Base-by-base conservation (phyloP, 2,113 vertebrate genomes). In the Aspidoscelis tigris region DNA sequence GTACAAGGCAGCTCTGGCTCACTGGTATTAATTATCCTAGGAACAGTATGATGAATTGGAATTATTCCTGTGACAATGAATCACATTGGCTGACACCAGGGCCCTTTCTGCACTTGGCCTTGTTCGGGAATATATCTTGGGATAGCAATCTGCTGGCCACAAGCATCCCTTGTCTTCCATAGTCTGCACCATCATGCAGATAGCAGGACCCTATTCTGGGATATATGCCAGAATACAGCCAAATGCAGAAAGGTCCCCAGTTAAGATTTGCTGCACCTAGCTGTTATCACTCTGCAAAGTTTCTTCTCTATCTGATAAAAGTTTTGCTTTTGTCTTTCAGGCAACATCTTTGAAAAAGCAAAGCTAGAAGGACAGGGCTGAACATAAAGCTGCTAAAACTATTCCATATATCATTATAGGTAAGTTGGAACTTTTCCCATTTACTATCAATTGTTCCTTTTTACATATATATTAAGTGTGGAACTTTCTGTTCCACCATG, bases 311-410 rank as follows among this genome's bases (percentile, higher is more conserved):
- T 24, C 21, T 55, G 64, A 16, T 47, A 53, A 73, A 33, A 33
- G 73, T 47, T 33, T 71, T 61, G 7, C 21, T 55, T 11, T 78
- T 79, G 44, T 43, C 69, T 68, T 83, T 83, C 75, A 43, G 58
- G 12, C 6, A 50, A 43, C 53, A 65, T 39, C 43, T 73, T 33
- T 86, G 76, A 87, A 83, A 82, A 43, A 86, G 33, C 11, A 78
- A 69, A 22, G 14, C 24, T 47, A 24, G 41, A 12, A 41, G 64
- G 47, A 44, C 12, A 76, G 26, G 14, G 26, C 33, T 26, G 53
- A 18, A 65, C n/a, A 18, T 24, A 26, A 24, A 47, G 1, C 20
- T 20, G 72, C 39, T 20, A 64, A 82, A 53, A 22, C 0, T 47
- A 43, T 47, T 12, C 33, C 26, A 64, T 16, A 73, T 44, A 47